phyloP scores from a whole-genome alignment of 2,797 vertebrate species.

The Bucorvus abyssinicus region DNA sequence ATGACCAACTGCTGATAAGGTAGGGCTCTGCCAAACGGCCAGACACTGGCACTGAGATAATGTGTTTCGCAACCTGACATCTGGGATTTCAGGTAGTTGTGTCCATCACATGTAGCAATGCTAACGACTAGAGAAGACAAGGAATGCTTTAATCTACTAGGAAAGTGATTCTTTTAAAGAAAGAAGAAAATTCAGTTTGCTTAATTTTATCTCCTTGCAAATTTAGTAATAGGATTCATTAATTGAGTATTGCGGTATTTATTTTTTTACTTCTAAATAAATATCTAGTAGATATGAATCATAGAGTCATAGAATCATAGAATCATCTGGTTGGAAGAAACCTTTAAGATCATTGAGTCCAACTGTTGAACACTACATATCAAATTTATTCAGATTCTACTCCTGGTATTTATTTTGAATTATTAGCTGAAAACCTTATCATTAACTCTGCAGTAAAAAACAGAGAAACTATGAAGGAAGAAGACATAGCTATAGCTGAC shows the following conservation, averaged over 20 bases:
- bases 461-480: not conserved
- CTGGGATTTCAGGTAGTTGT: slow-evolving; percentile 28
- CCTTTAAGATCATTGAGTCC: too few species aligned
- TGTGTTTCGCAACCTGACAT: not conserved
- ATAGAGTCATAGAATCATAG: too few species aligned
- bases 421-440: not conserved
- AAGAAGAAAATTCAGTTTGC: not conserved
- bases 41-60: not conserved
- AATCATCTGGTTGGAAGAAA: too few species aligned
- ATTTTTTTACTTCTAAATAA: not conserved
- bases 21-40: slow-evolving; percentile 38
- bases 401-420: not conserved
- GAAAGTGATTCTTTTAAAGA: not conserved
- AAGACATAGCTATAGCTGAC: not conserved
- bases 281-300: not conserved
- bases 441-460: not conserved
- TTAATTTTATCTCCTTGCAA: not conserved
- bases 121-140: rapidly evolving
- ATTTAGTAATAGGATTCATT: not conserved
- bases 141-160: not conserved
- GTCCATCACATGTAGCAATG: not conserved
- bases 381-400: not conserved
- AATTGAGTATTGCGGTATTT: not conserved
- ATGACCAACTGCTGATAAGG: not conserved
- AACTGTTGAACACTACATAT: not conserved